Base-by-base conservation (phyloP, 1,140 invertebrate genomes). In the Ruditapes philippinarum region DNA sequence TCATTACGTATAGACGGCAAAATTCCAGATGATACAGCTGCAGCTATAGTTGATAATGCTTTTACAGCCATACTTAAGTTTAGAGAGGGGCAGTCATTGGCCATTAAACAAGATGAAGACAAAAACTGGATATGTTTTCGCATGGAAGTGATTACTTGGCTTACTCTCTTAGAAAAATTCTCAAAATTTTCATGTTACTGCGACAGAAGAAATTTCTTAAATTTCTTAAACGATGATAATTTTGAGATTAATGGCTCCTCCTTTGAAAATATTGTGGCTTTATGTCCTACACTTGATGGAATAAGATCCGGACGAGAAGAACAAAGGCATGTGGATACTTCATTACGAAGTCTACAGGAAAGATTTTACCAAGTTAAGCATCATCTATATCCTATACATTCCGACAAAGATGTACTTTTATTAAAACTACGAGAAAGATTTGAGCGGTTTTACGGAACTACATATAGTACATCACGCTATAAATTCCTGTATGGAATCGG, bases 391-490 rank as follows among this genome's bases (percentile, higher is more conserved):
- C 38, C 70, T 4, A 38, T 74, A 2, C 40, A 33, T 17, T 25
- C 42, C 1, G 45, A 76, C 3, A 62, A 60, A 31, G 83, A 85
- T 17, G 33, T 33, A 3, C 45, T 85, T 28, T 38, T 85, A 12
- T 60, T 85, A 11, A 76, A 57, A 60, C 31, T 76, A 0, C 74
- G 83, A 57, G 83, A 85, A 54, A 60, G 70, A 57, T 85, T 74
- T 42, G 83, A 85, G 36, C 25, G 70, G 9, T 85, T 76, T 85
- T 85, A 85, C n/a, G 83, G 83, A 33, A 49, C 31, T 31, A 19
- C n/a, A 31, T 49, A 36, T 19, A 17, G 38, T 25, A 74, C 31
- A 25, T 19, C 17, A 28, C 40, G 76, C 7, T 85, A 57, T 40
- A 33, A 85, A 36, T 85, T 85, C 36, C 38, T 25, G 4, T 74